Conservation (phyloP, 2,888 invertebrate genomes). For the Oithona nana region DNA sequence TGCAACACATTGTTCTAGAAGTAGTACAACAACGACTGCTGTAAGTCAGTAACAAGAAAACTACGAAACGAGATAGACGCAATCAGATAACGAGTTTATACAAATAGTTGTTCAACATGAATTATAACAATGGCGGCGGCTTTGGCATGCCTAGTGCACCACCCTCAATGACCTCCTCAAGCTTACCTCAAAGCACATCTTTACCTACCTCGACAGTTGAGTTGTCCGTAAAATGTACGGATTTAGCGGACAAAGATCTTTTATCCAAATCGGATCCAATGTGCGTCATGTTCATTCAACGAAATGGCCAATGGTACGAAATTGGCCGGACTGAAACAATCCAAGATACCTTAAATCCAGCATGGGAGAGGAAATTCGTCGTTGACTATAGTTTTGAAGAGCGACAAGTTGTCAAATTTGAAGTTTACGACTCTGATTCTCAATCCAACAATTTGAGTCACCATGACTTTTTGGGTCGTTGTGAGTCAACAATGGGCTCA, state of each 20-base stretch:
- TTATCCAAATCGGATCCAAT: constrained; percentile 38
- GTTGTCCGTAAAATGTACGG: not conserved
- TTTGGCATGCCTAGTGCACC: not conserved
- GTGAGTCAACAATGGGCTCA: constrained; percentile 36
- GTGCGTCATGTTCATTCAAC: constrained; percentile 30
- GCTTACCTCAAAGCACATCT: too few relatives aligned
- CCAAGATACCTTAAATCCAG: constrained; percentile 32
- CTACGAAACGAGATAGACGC: too few relatives aligned
- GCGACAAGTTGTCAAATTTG: constrained; percentile 35
- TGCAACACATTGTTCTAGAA: too few relatives aligned
- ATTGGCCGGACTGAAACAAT: constrained; percentile 31
- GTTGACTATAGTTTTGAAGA: constrained; percentile 38
- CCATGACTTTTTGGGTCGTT: constrained; percentile 35
- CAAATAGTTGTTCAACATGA: not conserved
- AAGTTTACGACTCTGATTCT: constrained; percentile 30
- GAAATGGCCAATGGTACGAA: constrained; percentile 28
- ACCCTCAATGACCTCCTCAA: not conserved
- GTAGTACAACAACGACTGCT: too few relatives aligned
- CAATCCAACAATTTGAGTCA: constrained; percentile 24
- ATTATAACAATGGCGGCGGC: not conserved
- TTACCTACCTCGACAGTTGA: constrained; percentile 6
- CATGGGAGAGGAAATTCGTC: constrained; percentile 36
- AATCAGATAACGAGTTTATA: too few relatives aligned
- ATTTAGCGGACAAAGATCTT: constrained; percentile 29
- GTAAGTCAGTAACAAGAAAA: too few relatives aligned